A percentile compares a stretch with the other conserved stretches of the same genome.
phyloP scores from a whole-genome alignment of 2,113 vertebrate genomes.

The Oncorhynchus tshawytscha region DNA sequence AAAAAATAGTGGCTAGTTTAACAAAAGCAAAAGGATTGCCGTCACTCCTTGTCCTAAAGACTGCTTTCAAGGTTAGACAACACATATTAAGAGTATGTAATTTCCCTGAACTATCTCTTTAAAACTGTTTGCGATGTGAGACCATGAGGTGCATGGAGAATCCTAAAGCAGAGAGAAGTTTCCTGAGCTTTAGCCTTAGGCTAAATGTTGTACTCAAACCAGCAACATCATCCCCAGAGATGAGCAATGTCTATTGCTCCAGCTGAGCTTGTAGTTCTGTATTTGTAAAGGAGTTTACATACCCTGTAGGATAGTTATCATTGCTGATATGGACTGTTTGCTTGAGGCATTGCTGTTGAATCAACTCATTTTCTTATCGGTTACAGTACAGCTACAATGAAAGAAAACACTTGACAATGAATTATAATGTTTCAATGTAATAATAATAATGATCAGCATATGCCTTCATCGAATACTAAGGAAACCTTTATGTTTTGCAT shows the following conservation, averaged over 20 bases:
- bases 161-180: slow-evolving; percentile 71
- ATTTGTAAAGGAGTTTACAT: slow-evolving; percentile 70
- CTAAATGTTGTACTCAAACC: slow-evolving; percentile 75
- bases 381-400: slow-evolving; percentile 13
- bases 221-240: slow-evolving; percentile 72
- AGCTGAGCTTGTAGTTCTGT: slow-evolving; percentile 63
- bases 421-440: background rate
- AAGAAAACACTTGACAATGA: slow-evolving; percentile 26
- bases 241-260: slow-evolving; percentile 69
- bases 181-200: slow-evolving; percentile 70
- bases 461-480: background rate
- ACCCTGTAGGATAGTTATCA: slow-evolving; percentile 63
- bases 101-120: no score
- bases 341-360: slow-evolving; percentile 63
- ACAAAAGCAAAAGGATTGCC: no score
- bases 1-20: no score
- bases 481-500: background rate
- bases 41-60: no score
- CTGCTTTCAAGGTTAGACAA: no score
- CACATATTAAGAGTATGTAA: no score
- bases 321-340: slow-evolving; percentile 51
- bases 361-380: slow-evolving; percentile 37
- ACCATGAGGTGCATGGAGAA: slow-evolving; percentile 53
- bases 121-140: slow-evolving; percentile 48
- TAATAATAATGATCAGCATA: background rate